Conservation (phyloP, 2,888 invertebrate species). For the Drosophila siamana region DNA sequence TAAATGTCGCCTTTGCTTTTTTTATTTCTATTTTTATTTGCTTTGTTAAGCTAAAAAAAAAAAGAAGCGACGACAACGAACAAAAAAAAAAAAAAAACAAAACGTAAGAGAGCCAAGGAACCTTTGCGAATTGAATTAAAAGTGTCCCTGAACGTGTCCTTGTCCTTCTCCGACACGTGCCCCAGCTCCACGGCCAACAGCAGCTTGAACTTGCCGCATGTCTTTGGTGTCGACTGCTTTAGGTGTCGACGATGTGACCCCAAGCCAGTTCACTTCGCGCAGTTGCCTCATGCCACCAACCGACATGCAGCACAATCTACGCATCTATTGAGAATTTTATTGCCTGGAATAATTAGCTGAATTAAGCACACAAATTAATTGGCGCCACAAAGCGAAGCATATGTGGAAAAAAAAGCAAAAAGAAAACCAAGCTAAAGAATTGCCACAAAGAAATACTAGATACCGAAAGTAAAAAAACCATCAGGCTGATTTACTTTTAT, state of each 20-base stretch:
- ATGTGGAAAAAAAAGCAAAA: constrained; percentile 51
- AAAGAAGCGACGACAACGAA: constrained; percentile 3
- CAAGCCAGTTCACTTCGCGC: constrained; percentile 2
- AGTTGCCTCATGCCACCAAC: constrained; percentile 4
- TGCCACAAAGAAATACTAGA: constrained; percentile 16
- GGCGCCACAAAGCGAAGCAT: constrained; percentile 60
- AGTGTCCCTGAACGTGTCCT: constrained; percentile 76
- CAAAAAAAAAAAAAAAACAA: constrained; percentile 34
- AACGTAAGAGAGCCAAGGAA: constrained; percentile 57
- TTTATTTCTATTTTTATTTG: constrained; percentile 63
- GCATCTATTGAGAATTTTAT: constrained; percentile 79
- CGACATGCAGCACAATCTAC: constrained; percentile 46
- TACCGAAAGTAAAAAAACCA: constrained; percentile 3
- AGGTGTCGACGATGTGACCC: constrained; percentile 43
- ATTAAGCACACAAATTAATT: constrained; percentile 80
- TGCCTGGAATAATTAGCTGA: constrained; percentile 79
- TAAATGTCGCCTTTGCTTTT: constrained; percentile 71
- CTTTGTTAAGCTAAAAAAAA: constrained; percentile 56
- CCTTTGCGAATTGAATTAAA: constrained; percentile 80
- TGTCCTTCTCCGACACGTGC: constrained; percentile 56
- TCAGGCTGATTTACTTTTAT: constrained; percentile 75
- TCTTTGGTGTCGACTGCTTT: constrained; percentile 3
- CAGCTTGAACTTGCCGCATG: not conserved
- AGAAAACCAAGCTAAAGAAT: constrained; percentile 30
- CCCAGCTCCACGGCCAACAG: not conserved